Conservation (phyloP, 2,888 invertebrate species). For the Conomelus anceps region DNA sequence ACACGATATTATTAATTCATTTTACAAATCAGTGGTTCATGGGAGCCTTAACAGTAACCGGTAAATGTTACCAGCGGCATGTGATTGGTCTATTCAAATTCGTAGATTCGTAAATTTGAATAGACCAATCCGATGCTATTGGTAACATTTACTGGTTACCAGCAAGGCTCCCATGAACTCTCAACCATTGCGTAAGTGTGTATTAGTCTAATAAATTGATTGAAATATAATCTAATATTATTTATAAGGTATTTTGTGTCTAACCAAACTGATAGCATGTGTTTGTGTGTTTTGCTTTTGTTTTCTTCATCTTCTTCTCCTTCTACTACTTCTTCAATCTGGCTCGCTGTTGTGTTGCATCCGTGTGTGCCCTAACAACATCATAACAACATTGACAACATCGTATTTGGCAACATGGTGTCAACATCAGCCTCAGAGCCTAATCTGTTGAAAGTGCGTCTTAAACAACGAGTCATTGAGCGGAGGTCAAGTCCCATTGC, state of each 20-base stretch:
- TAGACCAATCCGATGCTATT: too few species aligned
- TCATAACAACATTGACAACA: neutral
- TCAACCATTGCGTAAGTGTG: too few species aligned
- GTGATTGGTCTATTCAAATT: too few species aligned
- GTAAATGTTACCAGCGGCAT: too few species aligned
- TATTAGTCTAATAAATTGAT: too few species aligned
- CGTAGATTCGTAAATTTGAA: too few species aligned
- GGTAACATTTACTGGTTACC: too few species aligned
- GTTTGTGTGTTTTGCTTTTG: slow-evolving; percentile 19
- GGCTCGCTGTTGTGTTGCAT: neutral
- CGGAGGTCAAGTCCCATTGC: slow-evolving; percentile 86
- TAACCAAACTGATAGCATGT: slow-evolving; percentile 1
- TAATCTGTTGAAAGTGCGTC: slow-evolving; percentile 87
- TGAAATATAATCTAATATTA: neutral
- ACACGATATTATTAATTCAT: too few species aligned
- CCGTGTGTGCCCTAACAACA: neutral
- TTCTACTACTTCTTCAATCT: neutral
- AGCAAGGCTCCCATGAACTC: too few species aligned
- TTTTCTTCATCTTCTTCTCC: neutral
- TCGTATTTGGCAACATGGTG: too few species aligned
- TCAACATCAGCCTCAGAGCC: slow-evolving; percentile 82
- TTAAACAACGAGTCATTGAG: slow-evolving; percentile 92
- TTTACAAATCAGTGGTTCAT: too few species aligned
- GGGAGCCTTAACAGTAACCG: too few species aligned
- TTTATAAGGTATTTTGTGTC: neutral